Evolutionary conservation across 2,888 invertebrate genomes (phyloP).

Genomic region (Brassicogethes aeneus): DNA sequence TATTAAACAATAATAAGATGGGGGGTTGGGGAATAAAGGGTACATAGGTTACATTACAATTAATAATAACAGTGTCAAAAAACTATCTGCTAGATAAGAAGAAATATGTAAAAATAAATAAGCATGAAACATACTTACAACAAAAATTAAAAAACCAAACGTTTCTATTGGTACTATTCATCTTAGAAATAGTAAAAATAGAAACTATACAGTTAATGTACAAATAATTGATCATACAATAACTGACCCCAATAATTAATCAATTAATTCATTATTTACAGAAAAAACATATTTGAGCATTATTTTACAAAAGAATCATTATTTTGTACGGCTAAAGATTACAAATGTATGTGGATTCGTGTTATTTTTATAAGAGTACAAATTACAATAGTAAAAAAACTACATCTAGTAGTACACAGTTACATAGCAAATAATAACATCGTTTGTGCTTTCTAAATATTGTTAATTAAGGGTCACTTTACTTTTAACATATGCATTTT

Average conservation of each 20-base stretch:
- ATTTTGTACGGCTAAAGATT: not conserved
- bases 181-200: constrained; percentile 20
- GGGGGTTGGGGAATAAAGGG: not conserved
- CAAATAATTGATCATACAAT: constrained; percentile 31
- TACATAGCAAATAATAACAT: too few relatives aligned
- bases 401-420: too few relatives aligned
- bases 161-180: constrained; percentile 18
- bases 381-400: too few relatives aligned
- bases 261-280: constrained; percentile 1
- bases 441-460: too few relatives aligned
- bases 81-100: not conserved
- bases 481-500: too few relatives aligned
- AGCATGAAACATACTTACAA: not conserved
- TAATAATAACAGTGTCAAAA: not conserved
- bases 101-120: constrained; percentile 1
- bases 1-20: not conserved
- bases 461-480: too few relatives aligned
- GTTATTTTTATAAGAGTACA: too few relatives aligned
- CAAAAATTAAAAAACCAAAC: constrained; percentile 4
- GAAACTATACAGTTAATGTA: constrained; percentile 30
- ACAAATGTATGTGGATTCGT: too few relatives aligned
- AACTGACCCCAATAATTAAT: constrained; percentile 24
- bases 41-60: not conserved
- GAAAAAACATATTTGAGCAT: constrained; percentile 8
- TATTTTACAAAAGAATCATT: not conserved